A percentile compares a stretch with the other conserved stretches of the same genome.
phyloP scores from a whole-genome alignment of 2,888 invertebrate species.

The Amphipyra berbera region DNA sequence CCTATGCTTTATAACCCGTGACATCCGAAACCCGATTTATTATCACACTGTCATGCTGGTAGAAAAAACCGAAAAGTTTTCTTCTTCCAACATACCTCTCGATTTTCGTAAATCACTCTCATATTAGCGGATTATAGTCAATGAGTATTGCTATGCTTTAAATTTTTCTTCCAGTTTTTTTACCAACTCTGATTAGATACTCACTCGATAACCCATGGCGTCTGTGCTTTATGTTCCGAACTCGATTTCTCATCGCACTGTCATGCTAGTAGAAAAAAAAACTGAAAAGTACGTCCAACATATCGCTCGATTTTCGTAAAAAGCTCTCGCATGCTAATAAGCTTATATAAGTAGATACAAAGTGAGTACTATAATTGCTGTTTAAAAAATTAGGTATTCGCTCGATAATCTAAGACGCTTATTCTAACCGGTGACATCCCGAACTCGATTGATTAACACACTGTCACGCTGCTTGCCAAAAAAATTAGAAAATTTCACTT shows the following conservation, averaged over 20 bases:
- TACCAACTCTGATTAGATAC: no score
- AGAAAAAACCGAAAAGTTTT: constrained; percentile 71
- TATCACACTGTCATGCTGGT: constrained; percentile 77
- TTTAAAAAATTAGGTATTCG: no score
- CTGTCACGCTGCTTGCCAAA: no score
- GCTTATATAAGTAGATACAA: not conserved
- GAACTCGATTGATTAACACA: no score
- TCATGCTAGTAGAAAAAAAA: constrained; percentile 70
- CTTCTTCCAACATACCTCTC: constrained; percentile 34
- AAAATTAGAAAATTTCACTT: no score
- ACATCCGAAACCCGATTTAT: constrained; percentile 89
- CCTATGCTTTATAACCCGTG: constrained; percentile 89
- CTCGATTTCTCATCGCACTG: constrained; percentile 86
- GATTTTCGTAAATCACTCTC: constrained; percentile 16
- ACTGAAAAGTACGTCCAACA: constrained; percentile 56
- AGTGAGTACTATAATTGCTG: no score
- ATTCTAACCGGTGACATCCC: no score
- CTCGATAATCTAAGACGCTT: no score
- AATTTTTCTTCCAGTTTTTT: no score
- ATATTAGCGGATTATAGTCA: constrained; percentile 14
- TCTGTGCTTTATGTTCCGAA: constrained; percentile 69
- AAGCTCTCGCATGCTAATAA: constrained; percentile 17
- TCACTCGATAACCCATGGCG: no score
- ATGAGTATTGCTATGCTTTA: no score
- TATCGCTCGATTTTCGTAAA: constrained; percentile 22